Conservation (phyloP, 2,113 vertebrate species). For the Pogonocichla stellata region DNA sequence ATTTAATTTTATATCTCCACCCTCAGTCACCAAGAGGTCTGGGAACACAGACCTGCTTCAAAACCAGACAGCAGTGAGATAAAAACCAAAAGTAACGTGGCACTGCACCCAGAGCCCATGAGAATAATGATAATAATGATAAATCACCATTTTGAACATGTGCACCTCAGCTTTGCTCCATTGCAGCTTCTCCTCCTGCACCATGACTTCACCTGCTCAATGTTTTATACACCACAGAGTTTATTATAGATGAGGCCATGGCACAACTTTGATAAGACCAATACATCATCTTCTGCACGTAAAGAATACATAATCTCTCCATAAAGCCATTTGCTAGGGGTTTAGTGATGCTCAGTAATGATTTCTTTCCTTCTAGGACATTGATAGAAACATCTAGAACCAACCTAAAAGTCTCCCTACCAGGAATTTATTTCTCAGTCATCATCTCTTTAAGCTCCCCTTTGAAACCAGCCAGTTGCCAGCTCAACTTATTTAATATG, state of each 20-base stretch:
- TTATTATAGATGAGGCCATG: background rate
- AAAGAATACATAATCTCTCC: background rate
- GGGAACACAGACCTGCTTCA: background rate
- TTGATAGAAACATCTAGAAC: background rate
- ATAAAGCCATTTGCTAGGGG: background rate
- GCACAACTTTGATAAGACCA: background rate
- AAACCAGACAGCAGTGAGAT: background rate
- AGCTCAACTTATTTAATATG: background rate
- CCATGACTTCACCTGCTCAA: background rate
- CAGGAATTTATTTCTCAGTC: background rate
- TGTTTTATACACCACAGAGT: background rate
- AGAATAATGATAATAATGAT: background rate
- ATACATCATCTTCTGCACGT: background rate
- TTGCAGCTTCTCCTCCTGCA: background rate
- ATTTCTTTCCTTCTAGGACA: background rate
- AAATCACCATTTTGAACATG: background rate
- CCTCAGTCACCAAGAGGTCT: background rate
- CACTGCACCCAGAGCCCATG: background rate
- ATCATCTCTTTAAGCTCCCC: background rate
- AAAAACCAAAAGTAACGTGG: background rate
- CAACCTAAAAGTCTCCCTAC: background rate
- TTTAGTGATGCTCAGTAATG: background rate
- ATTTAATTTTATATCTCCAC: background rate
- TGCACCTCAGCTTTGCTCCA: background rate
- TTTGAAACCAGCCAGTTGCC: background rate